Base-by-base conservation (phyloP, 2,797 vertebrate species). In the Eremophila alpestris region DNA sequence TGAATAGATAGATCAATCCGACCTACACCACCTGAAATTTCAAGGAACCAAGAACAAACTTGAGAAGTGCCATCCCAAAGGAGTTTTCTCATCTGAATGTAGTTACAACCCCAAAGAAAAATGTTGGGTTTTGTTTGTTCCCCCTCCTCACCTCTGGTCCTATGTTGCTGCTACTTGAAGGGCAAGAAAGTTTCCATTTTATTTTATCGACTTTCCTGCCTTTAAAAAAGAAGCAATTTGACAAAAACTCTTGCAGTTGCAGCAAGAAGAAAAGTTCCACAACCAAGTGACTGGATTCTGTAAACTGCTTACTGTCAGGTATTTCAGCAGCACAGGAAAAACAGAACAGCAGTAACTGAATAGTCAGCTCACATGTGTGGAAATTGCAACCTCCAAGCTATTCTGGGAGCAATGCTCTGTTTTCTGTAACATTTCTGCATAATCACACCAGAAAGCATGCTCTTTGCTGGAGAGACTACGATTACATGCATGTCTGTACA, bases 171-270 rank as follows among this genome's bases (percentile, higher is more conserved):
- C 56, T 54, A 64, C 30, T 24, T 24, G 16, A 88, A 75, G 18
- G 11, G 12, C 15, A 41, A 87, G 30, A 38, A 87, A 92, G 12
- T 80, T 95, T 59, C 48, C 7, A 1, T 21, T 48, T 82, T 43
- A 75, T 74, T 67, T 43, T 58, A 26, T 55, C 62, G 81, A 65
- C n/a, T 71, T 68, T 36, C 45, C 62, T 23, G 10, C 34, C n/a
- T 74, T 34, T 34, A 81, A 55, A 91, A 59, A 58, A 63, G 68
- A 54, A 75, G 13, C 40, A 48, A 26, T 79, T 81, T 67, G 13
- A 73, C 41, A 83, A 36, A 80, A 90, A 71, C 14, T 22, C 87
- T 63, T 69, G 54, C 82, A 93, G 49, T 21, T 91, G 32, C 51
- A 67, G 24, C 40, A 74, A 55, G 19, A 70, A 63, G 51, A 68